phyloP scores from a whole-genome alignment of 2,888 invertebrate species.

The Malthinus seriepunctatus region DNA sequence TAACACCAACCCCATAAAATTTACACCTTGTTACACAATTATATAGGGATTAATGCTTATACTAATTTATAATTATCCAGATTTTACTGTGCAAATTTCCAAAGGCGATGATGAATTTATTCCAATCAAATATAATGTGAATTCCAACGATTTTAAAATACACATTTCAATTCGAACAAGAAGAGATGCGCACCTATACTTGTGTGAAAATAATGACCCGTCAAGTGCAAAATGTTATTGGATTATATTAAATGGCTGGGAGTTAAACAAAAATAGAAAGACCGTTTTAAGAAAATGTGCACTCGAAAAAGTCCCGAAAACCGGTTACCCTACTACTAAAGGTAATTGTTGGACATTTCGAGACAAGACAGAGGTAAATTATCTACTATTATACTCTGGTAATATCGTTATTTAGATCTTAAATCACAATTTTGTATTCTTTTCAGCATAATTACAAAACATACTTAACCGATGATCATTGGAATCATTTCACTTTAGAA shows the following conservation, averaged over 20 bases:
- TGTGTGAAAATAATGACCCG: constrained; percentile 36
- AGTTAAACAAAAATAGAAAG: constrained; percentile 16
- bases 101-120: no score
- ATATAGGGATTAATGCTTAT: no score
- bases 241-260: constrained; percentile 43
- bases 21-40: no score
- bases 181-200: constrained; percentile 38
- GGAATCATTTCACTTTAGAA: constrained; percentile 6
- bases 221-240: constrained; percentile 41
- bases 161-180: constrained; percentile 35
- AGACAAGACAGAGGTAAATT: background rate
- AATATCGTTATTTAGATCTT: no score
- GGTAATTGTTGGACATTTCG: background rate
- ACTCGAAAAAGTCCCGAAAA: constrained; percentile 22
- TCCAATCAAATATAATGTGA: no score
- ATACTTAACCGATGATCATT: background rate
- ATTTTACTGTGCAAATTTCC: no score
- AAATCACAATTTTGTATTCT: background rate
- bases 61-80: no score
- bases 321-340: background rate
- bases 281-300: constrained; percentile 42
- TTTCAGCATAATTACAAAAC: background rate
- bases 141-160: background rate
- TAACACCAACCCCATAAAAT: no score
- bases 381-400: background rate